Conservation (phyloP, 35 echinoderm and acorn worm genomes). For the Amphiura filiformis region DNA sequence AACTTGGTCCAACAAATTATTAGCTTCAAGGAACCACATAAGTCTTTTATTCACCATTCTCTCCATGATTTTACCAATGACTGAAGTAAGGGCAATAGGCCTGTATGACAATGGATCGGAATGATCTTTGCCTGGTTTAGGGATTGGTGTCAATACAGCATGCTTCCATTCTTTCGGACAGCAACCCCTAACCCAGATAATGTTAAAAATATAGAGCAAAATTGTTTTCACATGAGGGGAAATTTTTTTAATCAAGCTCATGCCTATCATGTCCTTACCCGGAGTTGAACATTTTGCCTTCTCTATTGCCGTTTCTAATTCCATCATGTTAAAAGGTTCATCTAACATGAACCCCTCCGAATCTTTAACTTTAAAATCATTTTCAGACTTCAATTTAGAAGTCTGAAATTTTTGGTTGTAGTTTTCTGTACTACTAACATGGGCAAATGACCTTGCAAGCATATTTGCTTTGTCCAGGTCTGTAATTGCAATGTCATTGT, state of each 20-base stretch:
- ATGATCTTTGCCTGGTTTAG: conserved; percentile 16
- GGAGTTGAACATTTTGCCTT: background rate
- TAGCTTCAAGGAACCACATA: background rate
- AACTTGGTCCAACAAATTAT: background rate
- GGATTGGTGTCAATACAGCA: background rate
- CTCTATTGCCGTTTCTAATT: background rate
- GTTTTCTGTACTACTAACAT: background rate
- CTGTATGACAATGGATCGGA: background rate
- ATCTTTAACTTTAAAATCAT: background rate
- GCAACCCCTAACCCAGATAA: background rate
- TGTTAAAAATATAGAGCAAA: background rate
- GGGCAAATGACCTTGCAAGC: background rate
- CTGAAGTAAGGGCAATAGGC: background rate
- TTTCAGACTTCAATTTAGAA: background rate
- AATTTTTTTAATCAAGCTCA: background rate
- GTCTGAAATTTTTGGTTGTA: background rate
- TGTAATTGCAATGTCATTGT: background rate
- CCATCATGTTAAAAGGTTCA: background rate
- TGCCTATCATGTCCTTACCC: background rate
- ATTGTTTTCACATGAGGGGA: background rate
- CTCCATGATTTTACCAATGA: conserved; percentile 23
- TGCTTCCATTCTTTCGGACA: background rate
- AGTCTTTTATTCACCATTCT: conserved; percentile 16
- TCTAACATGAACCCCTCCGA: background rate
- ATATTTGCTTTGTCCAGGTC: background rate